Base-by-base conservation (phyloP, 53 echinoderm and acorn worm species). In the Glandiceps talaboti region DNA sequence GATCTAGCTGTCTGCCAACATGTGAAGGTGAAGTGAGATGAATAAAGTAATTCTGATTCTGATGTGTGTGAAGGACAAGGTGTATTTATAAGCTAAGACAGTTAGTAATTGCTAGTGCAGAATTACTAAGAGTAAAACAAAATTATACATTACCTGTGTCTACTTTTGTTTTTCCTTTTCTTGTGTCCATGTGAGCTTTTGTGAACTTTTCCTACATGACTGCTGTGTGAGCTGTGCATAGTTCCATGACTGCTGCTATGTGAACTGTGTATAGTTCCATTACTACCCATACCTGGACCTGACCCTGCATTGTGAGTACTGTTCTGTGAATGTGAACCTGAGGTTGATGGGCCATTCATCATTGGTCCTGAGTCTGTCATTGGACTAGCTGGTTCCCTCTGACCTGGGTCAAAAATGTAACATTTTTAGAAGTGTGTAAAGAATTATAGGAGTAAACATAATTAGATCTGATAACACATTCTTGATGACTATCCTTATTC, bases 111-210 rank as follows among this genome's bases (percentile, higher is more conserved):
- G n/a, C n/a, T n/a, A n/a, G n/a, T n/a, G n/a, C n/a, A n/a, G n/a
- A n/a, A n/a, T n/a, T n/a, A n/a, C n/a, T n/a, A n/a, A n/a, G n/a
- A n/a, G n/a, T n/a, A n/a, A n/a, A n/a, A n/a, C n/a, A n/a, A n/a
- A n/a, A n/a, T n/a, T 27, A 27, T 76, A 27, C 6, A 82, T 80
- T 45, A 99, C 99, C 94, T 87, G 90, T 99, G 99, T 77, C 94
- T 81, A 79, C 91, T 99, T 81, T 99, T 99, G 85, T 94, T 99
- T 90, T 99, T 99, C 88, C 99, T 99, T 83, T 99, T 99, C 86
- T 99, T 99, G 80, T 91, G 90, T n/a, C 90, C 86, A 74, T 91
- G 92, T 31, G 94, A 94, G 73, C 91, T 96, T 79, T 89, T 91
- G 79, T 96, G 93, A 28, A 89, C 77, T 86, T 94, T 99, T 82